Conservation (phyloP, 92 coral and sea anemone species). For the Paramuricea clavata region DNA sequence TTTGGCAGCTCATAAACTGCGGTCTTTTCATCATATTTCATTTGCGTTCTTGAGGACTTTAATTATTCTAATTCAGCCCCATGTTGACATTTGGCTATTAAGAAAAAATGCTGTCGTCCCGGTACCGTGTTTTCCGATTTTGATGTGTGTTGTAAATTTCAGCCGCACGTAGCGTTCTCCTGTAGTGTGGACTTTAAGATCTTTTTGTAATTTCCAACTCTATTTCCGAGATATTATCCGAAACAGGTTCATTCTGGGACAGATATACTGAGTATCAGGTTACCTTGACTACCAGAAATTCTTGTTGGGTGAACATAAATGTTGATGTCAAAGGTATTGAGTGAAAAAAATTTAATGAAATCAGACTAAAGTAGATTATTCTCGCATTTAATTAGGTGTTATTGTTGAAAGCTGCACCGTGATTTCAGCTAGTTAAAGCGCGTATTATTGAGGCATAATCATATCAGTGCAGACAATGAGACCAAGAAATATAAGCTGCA, state of each 20-base stretch:
- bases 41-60: neutral
- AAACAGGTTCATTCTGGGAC: neutral
- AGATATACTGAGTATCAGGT: neutral
- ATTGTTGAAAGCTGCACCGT: neutral
- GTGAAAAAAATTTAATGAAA: neutral
- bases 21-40: neutral
- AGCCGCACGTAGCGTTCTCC: neutral
- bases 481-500: neutral
- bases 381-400: neutral
- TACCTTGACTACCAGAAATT: neutral
- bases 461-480: too few relatives aligned
- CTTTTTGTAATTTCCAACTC: neutral
- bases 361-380: neutral
- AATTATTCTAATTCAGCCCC: neutral
- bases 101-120: slow-evolving; percentile 13
- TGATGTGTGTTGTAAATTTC: neutral
- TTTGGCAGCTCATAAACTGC: neutral
- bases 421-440: neutral
- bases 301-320: neutral
- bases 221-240: neutral
- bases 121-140: neutral
- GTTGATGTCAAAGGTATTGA: neutral
- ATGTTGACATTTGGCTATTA: slow-evolving; percentile 25
- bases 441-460: neutral
- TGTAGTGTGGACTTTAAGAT: neutral